Base-by-base conservation (phyloP, 2,113 vertebrate genomes). In the Pygoscelis antarcticus region DNA sequence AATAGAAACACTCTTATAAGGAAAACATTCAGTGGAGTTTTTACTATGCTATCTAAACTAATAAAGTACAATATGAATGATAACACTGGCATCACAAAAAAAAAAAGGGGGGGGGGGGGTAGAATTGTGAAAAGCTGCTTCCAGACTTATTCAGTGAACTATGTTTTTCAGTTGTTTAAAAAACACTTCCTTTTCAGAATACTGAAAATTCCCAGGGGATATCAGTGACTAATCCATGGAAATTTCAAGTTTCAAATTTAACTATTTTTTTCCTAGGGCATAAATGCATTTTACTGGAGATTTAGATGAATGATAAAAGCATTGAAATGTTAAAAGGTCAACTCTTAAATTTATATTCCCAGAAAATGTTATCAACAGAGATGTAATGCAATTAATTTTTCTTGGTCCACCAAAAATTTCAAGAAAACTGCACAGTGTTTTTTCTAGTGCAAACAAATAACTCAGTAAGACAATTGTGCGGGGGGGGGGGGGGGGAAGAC, bases 41-140 rank as follows among this genome's bases (percentile, higher is more conserved):
- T 65, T 83, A 29, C 54, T 47, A 5, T 49, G 14, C 27, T 62
- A 7, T 18, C 23, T 62, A 47, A 23, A 14, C 32, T 38, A 78
- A 72, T 32, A 8, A 91, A 86, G 12, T 36, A 30, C 66, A 87
- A 10, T 19, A 64, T 9, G 25, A 91, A 83, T 11, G 21, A 5
- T 51, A 49, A 87, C 36, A 32, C 6, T 40, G 18, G 40, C 25
- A 82, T 58, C 36, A 32, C 3, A 6, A 27, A 58, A 70, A 32
- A 36, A 42, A 12, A 15, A 4, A 1, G 1, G 1, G 3, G 4
- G 9, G 2, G 1, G 4, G 5, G 16, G 7, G 17, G 4, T 4
- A 26, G 15, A 80, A 70, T 9, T 42, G 17, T 60, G 40, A 72
- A 95, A 87, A 95, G 29, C 58, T 79, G n/a, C 42, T 85, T 74